A percentile compares a stretch with the other conserved stretches of the same genome.
phyloP scores from a whole-genome alignment of 1,140 invertebrate genomes.

The Ceratitis capitata region DNA sequence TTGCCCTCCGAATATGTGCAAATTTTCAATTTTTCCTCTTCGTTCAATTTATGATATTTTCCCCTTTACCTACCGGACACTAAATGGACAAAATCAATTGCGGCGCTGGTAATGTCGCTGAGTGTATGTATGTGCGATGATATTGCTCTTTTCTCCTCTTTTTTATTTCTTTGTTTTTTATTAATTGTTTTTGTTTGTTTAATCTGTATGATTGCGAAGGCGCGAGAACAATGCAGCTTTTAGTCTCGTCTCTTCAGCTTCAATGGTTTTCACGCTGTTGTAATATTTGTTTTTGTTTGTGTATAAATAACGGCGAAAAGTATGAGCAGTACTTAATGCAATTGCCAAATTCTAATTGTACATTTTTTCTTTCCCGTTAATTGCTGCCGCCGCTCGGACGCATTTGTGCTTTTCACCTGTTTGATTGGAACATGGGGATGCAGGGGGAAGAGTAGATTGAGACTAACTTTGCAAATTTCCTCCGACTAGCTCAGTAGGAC shows the following conservation, averaged over 20 bases:
- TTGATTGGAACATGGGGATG: no score
- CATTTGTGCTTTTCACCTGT: background rate
- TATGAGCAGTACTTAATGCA: background rate
- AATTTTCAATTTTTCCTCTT: no score
- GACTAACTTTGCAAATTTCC: no score
- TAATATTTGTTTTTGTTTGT: background rate
- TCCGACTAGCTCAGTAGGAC: no score
- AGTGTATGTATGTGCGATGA: no score
- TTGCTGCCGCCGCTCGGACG: background rate
- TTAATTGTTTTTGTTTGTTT: background rate
- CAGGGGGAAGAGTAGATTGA: no score
- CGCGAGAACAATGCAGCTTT: background rate
- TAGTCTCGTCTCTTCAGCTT: background rate
- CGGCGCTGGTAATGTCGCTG: no score
- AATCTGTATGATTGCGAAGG: background rate
- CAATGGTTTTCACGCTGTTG: background rate
- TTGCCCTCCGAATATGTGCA: no score
- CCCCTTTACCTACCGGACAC: no score
- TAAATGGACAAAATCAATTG: no score
- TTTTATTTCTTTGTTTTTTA: background rate
- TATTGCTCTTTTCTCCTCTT: no score
- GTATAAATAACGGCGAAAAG: background rate
- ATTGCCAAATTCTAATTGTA: background rate
- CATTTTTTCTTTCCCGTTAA: background rate
- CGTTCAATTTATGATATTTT: no score